These are phyloP conservation scores for Drosophila kohkoa DNA, from an alignment of 1,140 invertebrate genomes.

Conservation along the genomic window DNA sequence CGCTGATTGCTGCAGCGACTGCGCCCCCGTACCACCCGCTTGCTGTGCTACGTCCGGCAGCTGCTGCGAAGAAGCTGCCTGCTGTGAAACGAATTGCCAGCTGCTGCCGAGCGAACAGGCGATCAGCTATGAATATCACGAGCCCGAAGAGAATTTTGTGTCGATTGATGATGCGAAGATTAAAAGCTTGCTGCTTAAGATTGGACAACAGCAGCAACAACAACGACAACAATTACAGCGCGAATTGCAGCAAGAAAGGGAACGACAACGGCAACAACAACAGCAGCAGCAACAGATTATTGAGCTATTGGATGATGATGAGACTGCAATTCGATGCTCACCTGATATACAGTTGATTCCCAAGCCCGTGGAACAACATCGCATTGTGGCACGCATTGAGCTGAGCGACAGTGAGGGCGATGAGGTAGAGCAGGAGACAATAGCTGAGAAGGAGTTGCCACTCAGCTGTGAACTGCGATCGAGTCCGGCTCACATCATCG, in stretches of 20 bases:
- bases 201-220: constrained; percentile 68
- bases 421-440: constrained; percentile 27
- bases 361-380: constrained; percentile 35
- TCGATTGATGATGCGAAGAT: constrained; percentile 81
- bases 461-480: constrained; percentile 59
- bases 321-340: constrained; percentile 32
- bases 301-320: constrained; percentile 71
- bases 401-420: constrained; percentile 68
- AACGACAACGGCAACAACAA: constrained; percentile 27
- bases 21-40: constrained; percentile 19
- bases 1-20: constrained; percentile 65
- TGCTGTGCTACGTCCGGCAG: constrained; percentile 28
- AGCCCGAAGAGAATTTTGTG: constrained; percentile 81
- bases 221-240: constrained; percentile 11
- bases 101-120: constrained; percentile 44
- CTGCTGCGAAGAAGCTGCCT: constrained; percentile 50
- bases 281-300: constrained; percentile 55
- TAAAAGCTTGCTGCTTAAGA: constrained; percentile 63
- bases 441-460: constrained; percentile 44
- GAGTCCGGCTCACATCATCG: constrained; percentile 26
- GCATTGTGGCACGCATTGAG: constrained; percentile 74
- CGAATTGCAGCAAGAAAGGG: background rate
- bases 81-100: constrained; percentile 62
- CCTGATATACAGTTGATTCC: constrained; percentile 65
- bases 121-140: constrained; percentile 68